Evolutionary conservation across 2,888 invertebrate species (phyloP), one percentile per base, ranked within the genome.

Genomic region (Sphaeridia pumilis): DNA sequence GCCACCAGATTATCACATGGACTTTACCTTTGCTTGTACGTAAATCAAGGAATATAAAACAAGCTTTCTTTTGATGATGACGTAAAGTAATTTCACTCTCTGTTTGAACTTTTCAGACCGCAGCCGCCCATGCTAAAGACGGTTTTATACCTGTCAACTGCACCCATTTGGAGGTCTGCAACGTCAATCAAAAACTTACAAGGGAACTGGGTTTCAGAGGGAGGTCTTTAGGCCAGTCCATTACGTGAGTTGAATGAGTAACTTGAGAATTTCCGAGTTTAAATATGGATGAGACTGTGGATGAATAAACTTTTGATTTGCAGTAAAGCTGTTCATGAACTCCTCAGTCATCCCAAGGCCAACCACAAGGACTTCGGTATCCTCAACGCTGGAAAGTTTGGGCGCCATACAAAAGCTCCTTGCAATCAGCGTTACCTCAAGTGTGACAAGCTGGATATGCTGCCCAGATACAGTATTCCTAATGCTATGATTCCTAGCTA

Each of bases 111-210:
- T 26, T 47, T 20, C 43, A 63, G 63, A 57, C 58, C 12, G 58
- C 59, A 1, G 60, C 60, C 3, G 58, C 61, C 1, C 61, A 63
- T 49, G 61, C 61, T 4, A 49, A 52, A 48, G 60, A 61, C 46
- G 49, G 56, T 10, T 48, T 60, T 2, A 55, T 63, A 27, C 63
- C 63, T 2, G 28, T 55, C 1, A 46, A 58, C 10, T 63, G 63
- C 36, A 59, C 58, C 5, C 53, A 58, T 27, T 54, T 57, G 21
- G 54, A 57, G 21, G 55, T 63, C 1, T 63, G 63, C 36, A 21
- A 36, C 4, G 60, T 59, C 0, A 63, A 61, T 48, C 50, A 49
- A 36, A 17, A 56, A 4, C 54, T 63, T 1, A 56, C 56, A 0
- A 42, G 47, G 22, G 52, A 57, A 17, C 25, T 61, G 10, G 63